A percentile compares a stretch with the other conserved stretches of the same genome.
phyloP scores from a whole-genome alignment of 2,797 vertebrate genomes.

The Bryconaethiops microstoma region DNA sequence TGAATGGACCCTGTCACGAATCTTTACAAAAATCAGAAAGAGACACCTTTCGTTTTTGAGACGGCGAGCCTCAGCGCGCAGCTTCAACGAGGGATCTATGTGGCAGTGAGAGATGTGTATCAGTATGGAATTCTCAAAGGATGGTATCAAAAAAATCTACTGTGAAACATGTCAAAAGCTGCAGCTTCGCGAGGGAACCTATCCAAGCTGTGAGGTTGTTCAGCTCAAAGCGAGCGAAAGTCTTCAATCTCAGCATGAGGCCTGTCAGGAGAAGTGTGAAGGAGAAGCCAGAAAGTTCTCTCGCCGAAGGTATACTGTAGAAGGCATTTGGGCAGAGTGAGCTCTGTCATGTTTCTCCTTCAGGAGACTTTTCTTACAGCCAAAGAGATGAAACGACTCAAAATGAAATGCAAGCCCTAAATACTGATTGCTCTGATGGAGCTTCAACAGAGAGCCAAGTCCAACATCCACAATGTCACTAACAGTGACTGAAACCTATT shows the following conservation, averaged over 20 bases:
- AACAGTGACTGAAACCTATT: constrained; percentile 12
- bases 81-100: constrained; percentile 14
- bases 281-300: not conserved
- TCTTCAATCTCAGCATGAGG: constrained; percentile 25
- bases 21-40: not conserved
- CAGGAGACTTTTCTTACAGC: constrained; percentile 22
- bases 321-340: constrained; percentile 4
- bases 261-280: constrained; percentile 28
- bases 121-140: not conserved
- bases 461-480: not conserved
- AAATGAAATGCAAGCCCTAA: not conserved
- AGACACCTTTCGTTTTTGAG: too few species aligned
- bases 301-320: not conserved
- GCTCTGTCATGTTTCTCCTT: constrained; percentile 31
- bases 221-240: constrained; percentile 15
- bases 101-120: not conserved
- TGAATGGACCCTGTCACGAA: not conserved
- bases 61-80: constrained; percentile 1
- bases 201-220: constrained; percentile 7
- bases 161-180: constrained; percentile 10
- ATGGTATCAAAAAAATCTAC: not conserved
- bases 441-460: too few species aligned
- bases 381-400: constrained; percentile 10
- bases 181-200: constrained; percentile 14
- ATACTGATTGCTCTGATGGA: not conserved